Base-by-base conservation (phyloP, 2,113 vertebrate genomes). In the Microtus ochrogaster region DNA sequence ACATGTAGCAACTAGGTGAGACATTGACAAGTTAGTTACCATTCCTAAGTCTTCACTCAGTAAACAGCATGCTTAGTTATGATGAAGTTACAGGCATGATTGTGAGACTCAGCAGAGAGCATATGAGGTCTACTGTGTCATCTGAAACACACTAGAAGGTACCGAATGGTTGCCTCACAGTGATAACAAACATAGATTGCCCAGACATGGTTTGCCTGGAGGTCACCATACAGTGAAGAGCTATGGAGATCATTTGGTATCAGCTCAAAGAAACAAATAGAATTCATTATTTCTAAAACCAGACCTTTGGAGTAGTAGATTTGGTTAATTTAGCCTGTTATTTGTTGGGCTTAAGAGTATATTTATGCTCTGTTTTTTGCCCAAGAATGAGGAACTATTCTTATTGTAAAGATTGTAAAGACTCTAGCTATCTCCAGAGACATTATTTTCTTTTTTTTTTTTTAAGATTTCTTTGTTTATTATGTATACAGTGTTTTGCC, bases 311-410 rank as follows among this genome's bases (percentile, higher is more conserved):
- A 94, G 22, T 0, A 85, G 52, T 0, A 85, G 52, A 78, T 87
- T 65, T 90, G 89, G 61, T 92, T 95, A 74, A 83, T 93, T 83
- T 79, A 94, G 12, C 33, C 52, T 91, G 68, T 41, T 86, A 68
- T 91, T 78, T 65, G 72, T 3, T 65, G 36, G 44, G 36, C 30
- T 70, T 89, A 63, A 84, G 72, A 72, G 79, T 85, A 63, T 39
- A 90, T 14, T 22, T 24, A 52, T 87, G 44, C 10, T n/a, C 8
- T 49, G 8, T 2, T 47, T 70, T 49, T 52, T 52, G 9, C 6
- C 41, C 58, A 89, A 92, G 22, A 90, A 88, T 39, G 81, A 83
- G 28, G 65, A 77, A 44, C 36, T 78, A 7, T 19, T 61, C 77
- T 92, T 77, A 55, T 49, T 82, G 68, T n/a, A 91, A 95, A 13